Evolutionary conservation across 2,797 vertebrate species (phyloP).

Genomic region (Alcedo quadribrachys): DNA sequence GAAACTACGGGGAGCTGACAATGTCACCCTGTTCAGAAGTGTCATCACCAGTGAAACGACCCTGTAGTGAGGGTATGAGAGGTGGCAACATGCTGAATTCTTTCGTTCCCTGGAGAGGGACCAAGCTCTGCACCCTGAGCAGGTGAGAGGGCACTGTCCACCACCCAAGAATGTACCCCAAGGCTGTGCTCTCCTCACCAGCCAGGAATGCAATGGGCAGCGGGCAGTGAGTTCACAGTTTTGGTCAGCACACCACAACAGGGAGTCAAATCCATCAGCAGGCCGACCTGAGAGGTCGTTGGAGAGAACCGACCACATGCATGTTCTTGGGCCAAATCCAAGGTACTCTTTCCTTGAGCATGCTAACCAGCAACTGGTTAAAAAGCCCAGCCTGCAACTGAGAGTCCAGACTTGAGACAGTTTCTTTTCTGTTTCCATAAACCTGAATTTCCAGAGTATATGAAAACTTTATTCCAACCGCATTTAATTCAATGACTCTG

Average conservation of each 20-base stretch:
- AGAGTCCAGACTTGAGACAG: neutral
- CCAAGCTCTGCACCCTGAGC: neutral
- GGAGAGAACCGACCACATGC: neutral
- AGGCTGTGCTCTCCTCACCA: neutral
- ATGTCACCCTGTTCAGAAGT: neutral
- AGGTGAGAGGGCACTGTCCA: neutral
- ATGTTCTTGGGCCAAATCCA: neutral
- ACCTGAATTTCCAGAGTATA: neutral
- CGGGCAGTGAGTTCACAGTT: neutral
- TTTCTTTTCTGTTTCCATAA: slow-evolving; percentile 15
- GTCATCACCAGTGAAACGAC: neutral
- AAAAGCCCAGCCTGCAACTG: neutral
- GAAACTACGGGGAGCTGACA: neutral
- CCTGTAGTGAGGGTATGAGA: neutral
- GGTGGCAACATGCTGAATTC: neutral
- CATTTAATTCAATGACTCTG: neutral
- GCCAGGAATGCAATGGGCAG: neutral
- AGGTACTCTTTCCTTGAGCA: neutral
- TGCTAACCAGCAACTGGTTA: neutral
- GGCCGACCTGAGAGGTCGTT: neutral
- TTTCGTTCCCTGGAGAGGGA: neutral
- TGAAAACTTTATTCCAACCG: neutral
- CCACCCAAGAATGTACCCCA: fast-evolving
- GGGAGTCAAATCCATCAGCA: neutral
- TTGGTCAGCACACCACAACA: neutral